Evolutionary conservation across 2,888 invertebrate genomes (phyloP).

Genomic region (Eristalinus sepulchralis): DNA sequence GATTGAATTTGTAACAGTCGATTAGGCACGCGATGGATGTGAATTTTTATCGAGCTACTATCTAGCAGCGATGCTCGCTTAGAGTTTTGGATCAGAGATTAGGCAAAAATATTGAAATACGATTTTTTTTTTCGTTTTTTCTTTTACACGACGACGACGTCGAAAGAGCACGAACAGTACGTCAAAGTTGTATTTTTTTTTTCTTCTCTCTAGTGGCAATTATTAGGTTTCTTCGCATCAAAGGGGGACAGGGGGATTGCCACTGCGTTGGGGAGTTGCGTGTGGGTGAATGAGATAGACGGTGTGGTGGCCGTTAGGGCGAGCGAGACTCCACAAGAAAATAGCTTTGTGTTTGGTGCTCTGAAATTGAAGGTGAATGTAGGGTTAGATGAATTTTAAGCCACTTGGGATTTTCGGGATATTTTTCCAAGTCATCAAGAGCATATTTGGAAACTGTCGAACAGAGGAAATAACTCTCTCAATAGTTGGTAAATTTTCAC

Average conservation of each 20-base stretch:
- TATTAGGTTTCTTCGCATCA: neutral
- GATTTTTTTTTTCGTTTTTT: conserved; percentile 15
- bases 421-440: too few relatives aligned
- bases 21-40: conserved; percentile 41
- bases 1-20: conserved; percentile 15
- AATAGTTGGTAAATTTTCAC: too few relatives aligned
- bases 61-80: neutral
- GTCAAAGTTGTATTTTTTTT: conserved; percentile 39
- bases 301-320: neutral
- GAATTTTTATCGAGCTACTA: neutral
- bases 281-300: conserved; percentile 9
- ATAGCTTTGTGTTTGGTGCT: neutral
- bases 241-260: neutral
- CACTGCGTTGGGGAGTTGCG: neutral
- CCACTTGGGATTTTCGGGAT: neutral
- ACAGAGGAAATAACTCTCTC: too few relatives aligned
- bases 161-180: conserved; percentile 48
- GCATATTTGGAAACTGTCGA: too few relatives aligned
- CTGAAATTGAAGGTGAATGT: neutral
- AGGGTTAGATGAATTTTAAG: neutral
- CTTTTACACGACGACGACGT: conserved; percentile 44
- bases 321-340: neutral
- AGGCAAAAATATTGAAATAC: conserved; percentile 28
- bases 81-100: conserved; percentile 22
- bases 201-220: conserved; percentile 9